These are phyloP conservation scores for Ceryle rudis DNA, from an alignment of 2,797 vertebrate species.

Conservation along the genomic window DNA sequence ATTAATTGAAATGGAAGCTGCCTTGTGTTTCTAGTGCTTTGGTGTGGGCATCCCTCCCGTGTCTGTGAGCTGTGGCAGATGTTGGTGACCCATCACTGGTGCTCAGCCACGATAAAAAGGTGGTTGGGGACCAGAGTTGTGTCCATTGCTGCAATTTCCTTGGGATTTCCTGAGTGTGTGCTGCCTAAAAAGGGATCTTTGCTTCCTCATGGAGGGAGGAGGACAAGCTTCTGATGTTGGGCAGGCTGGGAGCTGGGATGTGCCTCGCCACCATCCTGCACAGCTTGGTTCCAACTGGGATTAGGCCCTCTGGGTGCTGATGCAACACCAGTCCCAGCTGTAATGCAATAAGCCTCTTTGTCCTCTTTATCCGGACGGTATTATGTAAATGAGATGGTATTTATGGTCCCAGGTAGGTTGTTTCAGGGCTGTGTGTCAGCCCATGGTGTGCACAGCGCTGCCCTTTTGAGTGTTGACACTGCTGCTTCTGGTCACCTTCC, in stretches of 20 bases:
- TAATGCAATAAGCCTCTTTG: conserved; percentile 37
- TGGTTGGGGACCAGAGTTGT: fast-evolving
- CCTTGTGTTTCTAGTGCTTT: fast-evolving
- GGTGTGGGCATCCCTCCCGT: fast-evolving
- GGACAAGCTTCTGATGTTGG: neutral
- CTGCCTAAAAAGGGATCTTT: neutral
- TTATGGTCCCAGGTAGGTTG: conserved; percentile 46
- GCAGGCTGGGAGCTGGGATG: neutral
- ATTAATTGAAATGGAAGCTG: neutral
- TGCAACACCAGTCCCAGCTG: conserved; percentile 31
- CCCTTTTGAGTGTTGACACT: neutral
- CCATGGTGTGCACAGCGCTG: fast-evolving
- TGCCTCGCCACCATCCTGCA: fast-evolving
- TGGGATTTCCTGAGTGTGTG: fast-evolving
- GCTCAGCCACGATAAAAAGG: fast-evolving
- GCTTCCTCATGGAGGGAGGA: neutral
- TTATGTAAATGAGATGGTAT: conserved; percentile 50
- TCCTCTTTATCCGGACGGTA: neutral
- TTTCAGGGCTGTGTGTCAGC: neutral
- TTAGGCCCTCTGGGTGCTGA: conserved; percentile 1
- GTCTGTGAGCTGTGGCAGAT: neutral
- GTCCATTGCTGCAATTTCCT: fast-evolving
- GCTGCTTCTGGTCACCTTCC: neutral
- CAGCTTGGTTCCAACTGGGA: neutral
- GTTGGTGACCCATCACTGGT: neutral